phyloP scores from a whole-genome alignment of 2,797 vertebrate species.

The Gambelia wislizenii region DNA sequence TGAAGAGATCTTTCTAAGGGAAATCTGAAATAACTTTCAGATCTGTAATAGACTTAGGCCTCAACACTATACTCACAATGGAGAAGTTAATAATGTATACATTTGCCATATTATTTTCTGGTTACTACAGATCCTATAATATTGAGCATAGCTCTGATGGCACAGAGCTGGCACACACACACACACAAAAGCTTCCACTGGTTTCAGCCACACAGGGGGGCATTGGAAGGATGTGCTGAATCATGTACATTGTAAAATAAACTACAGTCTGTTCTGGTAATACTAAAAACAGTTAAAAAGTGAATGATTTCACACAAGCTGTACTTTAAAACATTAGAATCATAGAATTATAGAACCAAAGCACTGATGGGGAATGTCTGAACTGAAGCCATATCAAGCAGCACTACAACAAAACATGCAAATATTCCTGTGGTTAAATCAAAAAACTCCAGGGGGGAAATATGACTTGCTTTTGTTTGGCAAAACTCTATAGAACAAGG shows the following conservation, averaged over 20 bases:
- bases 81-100: slow-evolving; percentile 43
- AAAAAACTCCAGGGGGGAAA: not conserved
- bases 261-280: not conserved
- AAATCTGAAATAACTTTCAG: not conserved
- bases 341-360: not conserved
- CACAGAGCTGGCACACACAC: too few species aligned
- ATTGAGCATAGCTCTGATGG: slow-evolving; percentile 26
- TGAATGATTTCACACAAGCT: slow-evolving; percentile 18
- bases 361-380: slow-evolving; percentile 13
- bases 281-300: not conserved
- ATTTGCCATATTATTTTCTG: not conserved
- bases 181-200: slow-evolving; percentile 22
- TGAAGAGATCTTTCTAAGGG: not conserved
- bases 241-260: slow-evolving; percentile 19
- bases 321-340: not conserved
- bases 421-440: not conserved
- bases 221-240: not conserved
- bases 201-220: not conserved
- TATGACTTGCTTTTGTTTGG: not conserved
- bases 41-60: not conserved
- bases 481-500: not conserved
- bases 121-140: slow-evolving; percentile 22
- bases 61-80: slow-evolving; percentile 13
- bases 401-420: slow-evolving; percentile 19
- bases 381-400: not conserved